Evolutionary conservation across 2,113 vertebrate genomes (phyloP).

Genomic region (Cottus gobio): DNA sequence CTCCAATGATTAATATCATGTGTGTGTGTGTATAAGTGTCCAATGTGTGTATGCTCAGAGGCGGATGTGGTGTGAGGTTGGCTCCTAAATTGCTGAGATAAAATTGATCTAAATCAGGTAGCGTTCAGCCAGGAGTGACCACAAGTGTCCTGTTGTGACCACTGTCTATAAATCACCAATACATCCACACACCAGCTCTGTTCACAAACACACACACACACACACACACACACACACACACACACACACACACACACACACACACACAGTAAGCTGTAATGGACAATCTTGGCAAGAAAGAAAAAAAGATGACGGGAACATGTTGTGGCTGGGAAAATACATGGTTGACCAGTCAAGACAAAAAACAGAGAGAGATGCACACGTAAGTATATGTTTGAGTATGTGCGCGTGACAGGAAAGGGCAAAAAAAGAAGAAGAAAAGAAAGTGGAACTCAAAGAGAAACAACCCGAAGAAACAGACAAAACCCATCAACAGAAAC

Average conservation of each 20-base stretch:
- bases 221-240: no score
- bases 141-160: constrained; percentile 35
- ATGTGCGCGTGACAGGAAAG: not conserved
- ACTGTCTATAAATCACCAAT: constrained; percentile 45
- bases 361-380: not conserved
- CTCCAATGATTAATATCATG: not conserved
- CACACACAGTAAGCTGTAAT: not conserved
- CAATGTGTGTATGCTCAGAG: constrained; percentile 6
- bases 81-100: constrained; percentile 43
- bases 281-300: not conserved
- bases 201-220: not conserved
- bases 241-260: not conserved
- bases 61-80: constrained; percentile 38
- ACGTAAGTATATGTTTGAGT: constrained; percentile 1
- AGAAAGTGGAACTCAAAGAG: not conserved
- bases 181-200: not conserved
- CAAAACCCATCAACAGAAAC: constrained; percentile 49
- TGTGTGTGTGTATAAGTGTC: not conserved
- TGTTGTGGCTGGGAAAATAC: constrained; percentile 35
- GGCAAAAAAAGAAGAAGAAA: not conserved
- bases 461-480: constrained; percentile 19
- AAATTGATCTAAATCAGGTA: constrained; percentile 60
- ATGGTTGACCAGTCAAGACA: constrained; percentile 19
- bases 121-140: constrained; percentile 60
- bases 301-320: constrained; percentile 1